Percentiles rank a stretch among this genome's conserved stretches.
Evolutionary conservation across 2,888 invertebrate species (phyloP).

Genomic region (Pheosia tremula): DNA sequence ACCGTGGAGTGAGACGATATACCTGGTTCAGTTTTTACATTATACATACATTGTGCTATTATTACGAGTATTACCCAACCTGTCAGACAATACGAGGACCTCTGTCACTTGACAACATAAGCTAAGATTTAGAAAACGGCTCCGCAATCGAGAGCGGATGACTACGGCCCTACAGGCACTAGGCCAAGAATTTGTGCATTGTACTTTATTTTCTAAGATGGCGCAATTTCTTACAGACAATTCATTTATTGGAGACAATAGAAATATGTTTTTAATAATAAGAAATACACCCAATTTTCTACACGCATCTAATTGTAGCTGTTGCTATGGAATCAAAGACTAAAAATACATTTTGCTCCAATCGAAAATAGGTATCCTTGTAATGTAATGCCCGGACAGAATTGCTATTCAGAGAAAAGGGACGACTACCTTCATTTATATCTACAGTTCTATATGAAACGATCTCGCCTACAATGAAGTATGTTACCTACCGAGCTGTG

Average conservation of each 20-base stretch:
- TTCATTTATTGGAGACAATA: not conserved
- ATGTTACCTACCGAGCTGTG: not conserved
- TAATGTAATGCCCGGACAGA: constrained; percentile 18
- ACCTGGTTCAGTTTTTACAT: no score
- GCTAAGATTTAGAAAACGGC: not conserved
- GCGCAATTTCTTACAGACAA: not conserved
- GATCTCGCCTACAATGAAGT: constrained; percentile 11
- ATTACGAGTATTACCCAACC: not conserved
- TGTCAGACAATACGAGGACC: not conserved
- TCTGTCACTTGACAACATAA: not conserved
- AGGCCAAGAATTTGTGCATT: not conserved
- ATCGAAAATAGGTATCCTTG: constrained; percentile 8
- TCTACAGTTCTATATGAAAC: constrained; percentile 8
- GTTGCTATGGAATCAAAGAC: not conserved
- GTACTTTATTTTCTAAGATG: not conserved
- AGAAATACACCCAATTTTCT: not conserved
- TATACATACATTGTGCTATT: not conserved
- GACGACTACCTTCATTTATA: constrained; percentile 25
- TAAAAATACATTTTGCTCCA: not conserved
- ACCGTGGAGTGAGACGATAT: no score
- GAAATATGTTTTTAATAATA: not conserved
- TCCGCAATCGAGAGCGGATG: not conserved
- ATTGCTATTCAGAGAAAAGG: constrained; percentile 27
- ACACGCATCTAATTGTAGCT: not conserved
- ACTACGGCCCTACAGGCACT: not conserved